phyloP scores from a whole-genome alignment of 2,888 invertebrate species.

The Venustoraphidia nigricollis region DNA sequence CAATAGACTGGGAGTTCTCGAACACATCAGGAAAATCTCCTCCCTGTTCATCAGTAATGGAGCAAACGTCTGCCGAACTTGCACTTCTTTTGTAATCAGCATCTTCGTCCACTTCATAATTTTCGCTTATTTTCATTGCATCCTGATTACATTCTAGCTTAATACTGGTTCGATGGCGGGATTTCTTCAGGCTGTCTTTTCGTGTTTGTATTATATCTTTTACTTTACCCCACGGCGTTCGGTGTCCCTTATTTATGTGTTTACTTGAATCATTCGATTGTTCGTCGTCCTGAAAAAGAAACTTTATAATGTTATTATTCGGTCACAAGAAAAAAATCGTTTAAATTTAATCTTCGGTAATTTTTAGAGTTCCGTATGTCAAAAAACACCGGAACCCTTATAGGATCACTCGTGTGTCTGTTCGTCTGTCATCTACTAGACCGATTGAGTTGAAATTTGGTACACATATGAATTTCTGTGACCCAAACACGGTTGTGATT shows the following conservation, averaged over 20 bases:
- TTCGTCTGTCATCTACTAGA: no score
- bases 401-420: no score
- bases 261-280: conserved; percentile 30
- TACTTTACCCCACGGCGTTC: conserved; percentile 65
- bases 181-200: conserved; percentile 48
- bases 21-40: conserved; percentile 21
- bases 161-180: conserved; percentile 25
- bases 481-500: no score
- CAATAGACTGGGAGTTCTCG: conserved; percentile 5
- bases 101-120: conserved; percentile 21
- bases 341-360: no score
- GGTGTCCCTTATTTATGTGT: conserved; percentile 33
- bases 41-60: conserved; percentile 20
- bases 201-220: conserved; percentile 60
- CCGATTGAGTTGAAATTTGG: no score
- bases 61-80: conserved; percentile 4
- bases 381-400: no score
- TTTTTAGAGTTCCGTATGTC: no score
- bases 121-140: conserved; percentile 11
- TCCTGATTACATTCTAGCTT: conserved; percentile 17
- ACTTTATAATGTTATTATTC: neutral
- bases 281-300: conserved; percentile 29
- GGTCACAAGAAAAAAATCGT: no score
- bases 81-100: conserved; percentile 10
- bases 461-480: no score